These are phyloP conservation scores for Petrolisthes cinctipes DNA, from an alignment of 2,888 invertebrate species.

Conservation along the genomic window DNA sequence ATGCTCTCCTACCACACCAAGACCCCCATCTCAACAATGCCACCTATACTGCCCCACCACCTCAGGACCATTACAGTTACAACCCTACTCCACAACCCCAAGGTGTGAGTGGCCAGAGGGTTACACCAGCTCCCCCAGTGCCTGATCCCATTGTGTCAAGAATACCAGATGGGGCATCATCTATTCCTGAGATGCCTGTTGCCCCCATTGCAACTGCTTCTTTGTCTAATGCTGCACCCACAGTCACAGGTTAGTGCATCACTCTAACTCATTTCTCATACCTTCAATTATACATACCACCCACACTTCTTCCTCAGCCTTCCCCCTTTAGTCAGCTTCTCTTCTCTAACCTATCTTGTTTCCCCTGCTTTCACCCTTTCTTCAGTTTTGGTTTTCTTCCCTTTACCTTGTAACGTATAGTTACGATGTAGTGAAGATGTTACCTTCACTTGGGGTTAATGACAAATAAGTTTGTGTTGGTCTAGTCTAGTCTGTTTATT, in stretches of 20 bases:
- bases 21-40: background rate
- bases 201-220: background rate
- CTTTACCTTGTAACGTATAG: too few species aligned
- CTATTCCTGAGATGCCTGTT: slow-evolving; percentile 36
- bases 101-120: background rate
- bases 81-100: background rate
- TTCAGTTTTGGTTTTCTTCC: too few species aligned
- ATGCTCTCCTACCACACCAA: background rate
- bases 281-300: too few species aligned
- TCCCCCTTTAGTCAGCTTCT: background rate
- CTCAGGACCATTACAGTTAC: background rate
- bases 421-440: too few species aligned
- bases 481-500: too few species aligned
- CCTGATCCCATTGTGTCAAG: slow-evolving; percentile 46
- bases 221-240: too few species aligned
- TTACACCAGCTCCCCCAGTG: background rate
- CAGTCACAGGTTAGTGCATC: too few species aligned
- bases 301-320: background rate
- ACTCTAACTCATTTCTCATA: too few species aligned
- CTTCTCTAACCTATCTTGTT: background rate
- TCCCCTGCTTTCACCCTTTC: too few species aligned
- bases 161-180: slow-evolving; percentile 56
- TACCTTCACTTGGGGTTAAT: too few species aligned
- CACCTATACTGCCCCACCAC: background rate
- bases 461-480: too few species aligned